Evolutionary conservation across 2,113 vertebrate genomes (phyloP).

Genomic region (Picathartes gymnocephalus): DNA sequence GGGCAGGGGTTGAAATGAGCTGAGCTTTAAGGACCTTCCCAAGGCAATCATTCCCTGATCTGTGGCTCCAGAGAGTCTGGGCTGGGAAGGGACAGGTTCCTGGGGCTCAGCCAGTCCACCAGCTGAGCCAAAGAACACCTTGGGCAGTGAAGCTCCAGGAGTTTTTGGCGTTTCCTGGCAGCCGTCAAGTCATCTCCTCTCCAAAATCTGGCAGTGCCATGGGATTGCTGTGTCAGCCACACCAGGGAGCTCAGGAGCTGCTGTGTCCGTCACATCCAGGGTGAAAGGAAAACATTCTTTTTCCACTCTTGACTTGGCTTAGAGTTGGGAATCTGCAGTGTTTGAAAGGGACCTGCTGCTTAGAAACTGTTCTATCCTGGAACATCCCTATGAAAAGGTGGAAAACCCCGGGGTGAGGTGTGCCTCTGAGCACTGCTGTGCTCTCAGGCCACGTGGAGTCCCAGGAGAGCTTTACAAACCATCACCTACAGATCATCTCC

Average conservation of each 20-base stretch:
- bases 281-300: neutral
- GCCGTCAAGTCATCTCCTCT: neutral
- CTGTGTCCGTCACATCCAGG: rapidly evolving
- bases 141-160: neutral
- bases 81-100: neutral
- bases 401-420: neutral
- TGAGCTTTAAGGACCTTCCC: neutral
- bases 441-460: neutral
- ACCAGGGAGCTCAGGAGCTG: neutral
- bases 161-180: neutral
- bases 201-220: rapidly evolving
- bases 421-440: neutral
- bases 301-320: neutral
- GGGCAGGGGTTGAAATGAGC: rapidly evolving
- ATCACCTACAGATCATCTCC: neutral
- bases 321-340: neutral
- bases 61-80: neutral
- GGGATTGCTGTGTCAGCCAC: rapidly evolving
- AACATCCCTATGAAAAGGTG: neutral
- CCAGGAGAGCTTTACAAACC: neutral
- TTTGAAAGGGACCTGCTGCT: neutral
- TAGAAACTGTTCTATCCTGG: neutral
- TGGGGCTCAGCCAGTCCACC: neutral
- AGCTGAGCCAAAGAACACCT: neutral
- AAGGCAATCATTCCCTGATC: neutral